Evolutionary conservation across 2,113 vertebrate species (phyloP), one percentile per base, ranked within the genome.

Genomic region (Crotalus viridis): DNA sequence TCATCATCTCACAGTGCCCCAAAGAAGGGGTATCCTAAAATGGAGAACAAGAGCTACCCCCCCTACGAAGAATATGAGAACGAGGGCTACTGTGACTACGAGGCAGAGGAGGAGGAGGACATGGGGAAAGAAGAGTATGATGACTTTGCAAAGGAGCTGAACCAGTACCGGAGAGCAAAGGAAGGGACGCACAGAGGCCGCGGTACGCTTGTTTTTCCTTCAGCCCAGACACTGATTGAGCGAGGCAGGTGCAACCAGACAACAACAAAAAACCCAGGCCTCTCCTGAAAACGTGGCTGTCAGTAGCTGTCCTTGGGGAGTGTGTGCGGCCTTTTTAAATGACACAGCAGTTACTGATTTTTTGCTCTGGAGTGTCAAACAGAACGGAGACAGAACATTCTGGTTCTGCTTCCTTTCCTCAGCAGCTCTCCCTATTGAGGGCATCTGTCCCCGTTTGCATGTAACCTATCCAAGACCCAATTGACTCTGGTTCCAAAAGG

Each of bases 141-240:
- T 0, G 99, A 99, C 95, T 99, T 99, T 57, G 88, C 98, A 21
- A 99, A 99, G 94, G 99, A 99, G 96, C 97, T 99, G 22, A 99
- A 99, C 95, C 98, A 99, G 93, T 99, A 99, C 93, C 98, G 98
- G 88, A 98, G 98, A 9, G 98, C 98, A 46, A 99, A 99, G 96
- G 99, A 99, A 93, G 92, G 92, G 59, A 97, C 97, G 5, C 95
- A 98, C 93, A 96, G 97, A 0, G 96, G 97, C 0, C 95, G 97
- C 94, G 98, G 98, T 97, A 91, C 9, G 21, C 0, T 24, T 3
- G 24, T 10, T 17, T 48, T 21, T 52, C n/a, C 9, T 17, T 13
- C 39, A n/a, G 46, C 43, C 33, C 52, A n/a, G 22, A 1, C 24
- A 1, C 17, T 10, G 28, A 33, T 28, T 2, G 5, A 6, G 64